A percentile compares a stretch with the other conserved stretches of the same genome.
phyloP scores from a whole-genome alignment of 2,113 vertebrate species.

The Neotragus moschatus region DNA sequence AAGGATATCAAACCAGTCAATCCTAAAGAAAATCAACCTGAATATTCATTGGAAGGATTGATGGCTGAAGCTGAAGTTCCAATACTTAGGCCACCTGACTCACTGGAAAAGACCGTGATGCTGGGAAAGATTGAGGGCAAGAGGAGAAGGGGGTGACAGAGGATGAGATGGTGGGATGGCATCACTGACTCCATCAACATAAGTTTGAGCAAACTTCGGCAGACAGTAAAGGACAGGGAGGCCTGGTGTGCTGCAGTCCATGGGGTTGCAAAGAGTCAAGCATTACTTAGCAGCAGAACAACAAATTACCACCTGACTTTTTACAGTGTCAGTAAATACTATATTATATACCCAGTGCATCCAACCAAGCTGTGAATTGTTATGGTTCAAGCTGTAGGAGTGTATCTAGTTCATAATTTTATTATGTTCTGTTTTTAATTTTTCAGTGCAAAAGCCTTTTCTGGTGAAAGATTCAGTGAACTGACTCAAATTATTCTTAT shows the following conservation, averaged over 20 bases:
- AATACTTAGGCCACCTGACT: background rate
- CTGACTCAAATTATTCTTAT: background rate
- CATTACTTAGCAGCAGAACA: background rate
- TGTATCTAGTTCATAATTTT: background rate
- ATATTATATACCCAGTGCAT: background rate
- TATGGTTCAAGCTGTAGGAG: background rate
- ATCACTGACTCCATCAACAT: background rate
- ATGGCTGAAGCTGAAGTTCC: background rate
- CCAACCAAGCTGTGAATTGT: background rate
- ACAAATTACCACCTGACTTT: background rate
- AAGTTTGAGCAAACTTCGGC: background rate
- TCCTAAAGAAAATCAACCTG: background rate
- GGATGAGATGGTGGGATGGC: background rate
- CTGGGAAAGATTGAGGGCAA: background rate
- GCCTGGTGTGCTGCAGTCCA: background rate
- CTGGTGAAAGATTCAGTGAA: background rate
- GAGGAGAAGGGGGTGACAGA: background rate
- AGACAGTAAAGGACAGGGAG: background rate
- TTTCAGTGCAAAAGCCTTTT: background rate
- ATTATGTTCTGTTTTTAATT: background rate
- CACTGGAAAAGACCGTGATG: background rate
- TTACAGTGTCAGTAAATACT: background rate
- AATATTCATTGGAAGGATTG: background rate
- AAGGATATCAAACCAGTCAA: background rate
- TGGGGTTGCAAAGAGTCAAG: background rate